A percentile compares a stretch with the other conserved stretches of the same genome.
phyloP scores from a whole-genome alignment of 2,113 vertebrate species.

The Onychostruthus taczanowskii region DNA sequence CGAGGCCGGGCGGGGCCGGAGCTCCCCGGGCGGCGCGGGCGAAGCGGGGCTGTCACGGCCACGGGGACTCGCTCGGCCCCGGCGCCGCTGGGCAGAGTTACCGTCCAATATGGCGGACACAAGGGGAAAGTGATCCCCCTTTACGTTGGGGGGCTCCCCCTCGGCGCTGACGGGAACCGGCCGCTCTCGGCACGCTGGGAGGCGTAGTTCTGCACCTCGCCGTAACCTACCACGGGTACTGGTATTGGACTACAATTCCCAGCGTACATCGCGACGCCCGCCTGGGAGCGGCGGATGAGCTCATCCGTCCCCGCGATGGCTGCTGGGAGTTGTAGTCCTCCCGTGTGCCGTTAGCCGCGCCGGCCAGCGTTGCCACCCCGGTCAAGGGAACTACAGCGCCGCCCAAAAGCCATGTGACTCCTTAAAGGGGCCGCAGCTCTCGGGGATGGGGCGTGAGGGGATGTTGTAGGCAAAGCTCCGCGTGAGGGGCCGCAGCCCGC shows the following conservation, averaged over 20 bases:
- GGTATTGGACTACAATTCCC: background rate
- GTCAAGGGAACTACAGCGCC: conserved; percentile 26
- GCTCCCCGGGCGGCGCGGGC: conserved; percentile 14
- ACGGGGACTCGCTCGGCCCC: conserved; percentile 50
- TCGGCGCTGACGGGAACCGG: conserved; percentile 44
- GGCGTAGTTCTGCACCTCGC: fast-evolving
- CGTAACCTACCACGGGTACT: fast-evolving
- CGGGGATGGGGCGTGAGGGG: background rate
- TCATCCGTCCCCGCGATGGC: background rate
- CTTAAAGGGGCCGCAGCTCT: conserved; percentile 18
- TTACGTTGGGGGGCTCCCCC: conserved; percentile 74
- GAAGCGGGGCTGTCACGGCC: conserved; percentile 51
- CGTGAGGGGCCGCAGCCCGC: no score
- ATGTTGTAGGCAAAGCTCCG: no score
- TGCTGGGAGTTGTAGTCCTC: conserved; percentile 46
- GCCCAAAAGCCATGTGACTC: background rate
- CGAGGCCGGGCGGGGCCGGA: conserved; percentile 1
- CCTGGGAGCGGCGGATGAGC: background rate
- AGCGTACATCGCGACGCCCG: background rate
- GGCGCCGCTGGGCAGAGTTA: conserved; percentile 74
- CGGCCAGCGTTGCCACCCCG: background rate
- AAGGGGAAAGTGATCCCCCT: conserved; percentile 81
- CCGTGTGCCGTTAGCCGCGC: background rate
- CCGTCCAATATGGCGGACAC: conserved; percentile 83
- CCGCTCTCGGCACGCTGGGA: conserved; percentile 23